A percentile compares a stretch with the other conserved stretches of the same genome.
Evolutionary conservation across 2,113 vertebrate genomes (phyloP).

Genomic region (Copsychus sechellarum): DNA sequence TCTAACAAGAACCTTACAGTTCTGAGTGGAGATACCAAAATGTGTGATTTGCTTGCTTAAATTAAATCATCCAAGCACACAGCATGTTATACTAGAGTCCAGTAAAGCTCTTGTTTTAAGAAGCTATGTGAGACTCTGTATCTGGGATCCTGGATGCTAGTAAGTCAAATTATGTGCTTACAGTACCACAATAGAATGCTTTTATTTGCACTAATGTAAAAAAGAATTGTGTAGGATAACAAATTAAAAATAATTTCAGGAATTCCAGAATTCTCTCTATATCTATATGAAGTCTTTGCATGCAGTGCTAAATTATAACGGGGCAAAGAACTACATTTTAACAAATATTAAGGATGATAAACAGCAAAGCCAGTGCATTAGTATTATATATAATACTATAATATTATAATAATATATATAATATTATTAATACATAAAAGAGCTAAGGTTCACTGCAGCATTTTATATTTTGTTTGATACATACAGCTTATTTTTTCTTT

Average conservation of each 20-base stretch:
- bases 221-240: not conserved
- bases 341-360: not conserved
- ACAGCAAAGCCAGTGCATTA: not conserved
- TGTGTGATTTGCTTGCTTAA: not conserved
- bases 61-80: not conserved
- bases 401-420: not conserved
- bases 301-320: not conserved
- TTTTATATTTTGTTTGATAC: not conserved
- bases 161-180: not conserved
- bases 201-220: not conserved
- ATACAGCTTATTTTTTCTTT: not conserved
- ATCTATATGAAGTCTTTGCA: not conserved
- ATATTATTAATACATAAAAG: not conserved
- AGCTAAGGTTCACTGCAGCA: not conserved
- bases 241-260: not conserved
- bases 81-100: not conserved
- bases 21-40: not conserved
- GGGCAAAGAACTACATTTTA: not conserved
- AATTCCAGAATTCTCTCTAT: not conserved
- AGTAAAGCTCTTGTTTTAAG: not conserved
- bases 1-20: not conserved
- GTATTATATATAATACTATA: not conserved
- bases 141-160: not conserved
- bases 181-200: not conserved
- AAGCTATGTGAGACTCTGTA: not conserved